Conservation (phyloP, 2,797 vertebrate genomes). For the Chelon labrosus region DNA sequence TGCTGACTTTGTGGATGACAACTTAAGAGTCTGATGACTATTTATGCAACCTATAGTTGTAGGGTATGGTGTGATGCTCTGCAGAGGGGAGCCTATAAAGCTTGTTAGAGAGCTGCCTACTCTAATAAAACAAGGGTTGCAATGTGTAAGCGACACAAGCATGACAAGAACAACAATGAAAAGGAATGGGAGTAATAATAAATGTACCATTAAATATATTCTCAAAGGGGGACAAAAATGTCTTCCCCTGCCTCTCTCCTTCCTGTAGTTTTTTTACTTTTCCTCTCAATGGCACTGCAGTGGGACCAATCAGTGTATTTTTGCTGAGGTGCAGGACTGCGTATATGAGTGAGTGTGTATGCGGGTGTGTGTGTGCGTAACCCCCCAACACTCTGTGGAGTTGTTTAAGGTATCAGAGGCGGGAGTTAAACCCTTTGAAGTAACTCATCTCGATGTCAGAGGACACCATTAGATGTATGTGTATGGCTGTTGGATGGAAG, state of each 20-base stretch:
- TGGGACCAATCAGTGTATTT: conserved; percentile 78
- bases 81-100: conserved; percentile 22
- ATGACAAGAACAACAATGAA: conserved; percentile 28
- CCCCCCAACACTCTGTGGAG: conserved; percentile 47
- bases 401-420: conserved; percentile 72
- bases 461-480: conserved; percentile 60
- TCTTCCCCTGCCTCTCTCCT: conserved; percentile 4
- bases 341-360: conserved; percentile 25
- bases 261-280: conserved; percentile 27
- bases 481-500: conserved; percentile 12
- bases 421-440: conserved; percentile 67
- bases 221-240: conserved; percentile 29
- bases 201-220: conserved; percentile 58
- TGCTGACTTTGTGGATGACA: conserved; percentile 36
- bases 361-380: conserved; percentile 43
- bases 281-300: conserved; percentile 63
- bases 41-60: conserved; percentile 21
- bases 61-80: conserved; percentile 18
- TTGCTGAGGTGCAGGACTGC: conserved; percentile 66
- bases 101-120: conserved; percentile 45
- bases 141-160: conserved; percentile 27
- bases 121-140: conserved; percentile 39
- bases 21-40: conserved; percentile 10
- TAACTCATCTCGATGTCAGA: conserved; percentile 67
- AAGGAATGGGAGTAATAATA: conserved; percentile 46